These are phyloP conservation scores for Phrynocephalus forsythii DNA, from an alignment of 2,797 vertebrate species.

Conservation along the genomic window DNA sequence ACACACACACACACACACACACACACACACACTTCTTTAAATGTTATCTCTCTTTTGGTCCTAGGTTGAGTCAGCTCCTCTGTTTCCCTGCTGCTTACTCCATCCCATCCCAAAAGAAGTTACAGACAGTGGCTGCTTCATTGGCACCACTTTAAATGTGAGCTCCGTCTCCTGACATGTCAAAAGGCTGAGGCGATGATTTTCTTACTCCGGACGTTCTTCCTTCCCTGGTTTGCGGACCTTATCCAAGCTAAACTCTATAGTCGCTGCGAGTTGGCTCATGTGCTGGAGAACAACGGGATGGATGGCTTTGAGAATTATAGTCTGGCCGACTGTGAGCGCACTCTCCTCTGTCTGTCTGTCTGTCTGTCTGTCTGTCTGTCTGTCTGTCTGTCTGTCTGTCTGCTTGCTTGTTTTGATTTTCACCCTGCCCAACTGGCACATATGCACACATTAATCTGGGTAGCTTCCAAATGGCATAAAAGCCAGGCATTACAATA, in stretches of 20 bases:
- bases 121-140: background rate
- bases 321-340: conserved; percentile 78
- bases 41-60: background rate
- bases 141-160: background rate
- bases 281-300: conserved; percentile 61
- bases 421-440: too few species aligned
- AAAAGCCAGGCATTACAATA: too few species aligned
- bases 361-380: too few species aligned
- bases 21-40: background rate
- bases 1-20: too few species aligned
- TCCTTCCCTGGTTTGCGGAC: conserved; percentile 42
- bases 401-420: too few species aligned
- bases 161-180: background rate
- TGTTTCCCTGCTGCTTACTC: background rate
- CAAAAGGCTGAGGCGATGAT: background rate
- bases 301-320: conserved; percentile 69
- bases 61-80: background rate
- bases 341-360: background rate
- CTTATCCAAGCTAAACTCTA: conserved; percentile 63
- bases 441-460: too few species aligned
- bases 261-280: conserved; percentile 72
- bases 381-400: too few species aligned
- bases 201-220: background rate
- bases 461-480: too few species aligned
- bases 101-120: background rate